phyloP scores from a whole-genome alignment of 2,797 vertebrate genomes.

The Xiphophorus birchmanni region DNA sequence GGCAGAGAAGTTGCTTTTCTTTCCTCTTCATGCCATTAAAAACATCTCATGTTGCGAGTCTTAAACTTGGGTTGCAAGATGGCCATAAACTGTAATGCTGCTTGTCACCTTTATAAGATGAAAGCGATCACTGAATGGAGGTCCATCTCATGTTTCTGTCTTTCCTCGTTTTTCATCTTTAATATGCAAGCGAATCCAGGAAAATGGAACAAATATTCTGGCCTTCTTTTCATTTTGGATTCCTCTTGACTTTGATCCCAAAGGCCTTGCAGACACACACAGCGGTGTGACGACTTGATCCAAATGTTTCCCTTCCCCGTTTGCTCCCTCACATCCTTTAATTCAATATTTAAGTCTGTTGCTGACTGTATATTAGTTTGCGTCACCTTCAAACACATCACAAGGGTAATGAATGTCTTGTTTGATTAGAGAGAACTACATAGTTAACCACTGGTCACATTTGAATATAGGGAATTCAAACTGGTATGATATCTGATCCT shows the following conservation, averaged over 20 bases:
- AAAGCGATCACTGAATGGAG: slow-evolving; percentile 46
- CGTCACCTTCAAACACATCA: slow-evolving; percentile 23
- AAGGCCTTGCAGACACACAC: slow-evolving; percentile 61
- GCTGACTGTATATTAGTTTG: slow-evolving; percentile 15
- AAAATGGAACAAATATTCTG: slow-evolving; percentile 37
- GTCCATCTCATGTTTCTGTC: slow-evolving; percentile 14
- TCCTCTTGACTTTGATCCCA: slow-evolving; percentile 42
- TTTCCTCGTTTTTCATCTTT: slow-evolving; percentile 10
- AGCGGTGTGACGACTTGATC: slow-evolving; percentile 37
- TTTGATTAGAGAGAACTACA: slow-evolving; percentile 24
- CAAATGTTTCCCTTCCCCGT: slow-evolving; percentile 43
- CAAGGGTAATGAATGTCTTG: slow-evolving; percentile 26
- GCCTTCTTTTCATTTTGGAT: slow-evolving; percentile 58
- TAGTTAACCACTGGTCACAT: slow-evolving; percentile 22
- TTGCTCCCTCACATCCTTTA: slow-evolving; percentile 4
- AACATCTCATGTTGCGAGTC: slow-evolving; percentile 45
- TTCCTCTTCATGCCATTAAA: slow-evolving; percentile 57
- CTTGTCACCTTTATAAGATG: slow-evolving; percentile 65
- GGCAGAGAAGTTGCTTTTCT: slow-evolving; percentile 31
- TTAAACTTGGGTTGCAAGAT: slow-evolving; percentile 63
- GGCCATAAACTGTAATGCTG: slow-evolving; percentile 71
- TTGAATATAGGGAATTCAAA: slow-evolving; percentile 36
- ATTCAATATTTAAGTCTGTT: slow-evolving; percentile 12
- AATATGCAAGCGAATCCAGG: slow-evolving; percentile 64
- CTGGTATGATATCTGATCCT: slow-evolving; percentile 12